These are phyloP conservation scores for Clarias pachynema DNA, from an alignment of 2,797 vertebrate genomes.

Conservation along the genomic window DNA sequence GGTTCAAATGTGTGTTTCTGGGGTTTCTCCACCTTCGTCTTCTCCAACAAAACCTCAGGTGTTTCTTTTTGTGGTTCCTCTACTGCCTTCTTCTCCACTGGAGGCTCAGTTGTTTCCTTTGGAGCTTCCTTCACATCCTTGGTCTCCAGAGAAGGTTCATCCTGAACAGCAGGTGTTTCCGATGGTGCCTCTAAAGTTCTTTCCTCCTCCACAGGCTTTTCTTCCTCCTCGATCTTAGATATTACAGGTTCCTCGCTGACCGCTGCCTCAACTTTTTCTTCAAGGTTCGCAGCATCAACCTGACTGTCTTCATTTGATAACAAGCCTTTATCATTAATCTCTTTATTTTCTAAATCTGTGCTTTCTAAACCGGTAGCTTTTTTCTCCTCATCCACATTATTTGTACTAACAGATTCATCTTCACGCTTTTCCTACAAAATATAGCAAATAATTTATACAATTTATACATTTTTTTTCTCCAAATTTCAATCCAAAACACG, in stretches of 20 bases:
- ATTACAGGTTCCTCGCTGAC: constrained; percentile 22
- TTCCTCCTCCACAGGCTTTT: constrained; percentile 40
- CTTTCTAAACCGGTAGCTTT: constrained; percentile 37
- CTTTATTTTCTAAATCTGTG: constrained; percentile 43
- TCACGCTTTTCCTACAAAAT: constrained; percentile 65
- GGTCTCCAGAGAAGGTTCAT: constrained; percentile 39
- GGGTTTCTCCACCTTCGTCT: background rate
- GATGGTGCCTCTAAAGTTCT: background rate
- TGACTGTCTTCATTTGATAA: constrained; percentile 17
- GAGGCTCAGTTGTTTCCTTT: constrained; percentile 26
- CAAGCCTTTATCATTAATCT: constrained; percentile 31
- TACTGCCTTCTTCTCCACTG: background rate
- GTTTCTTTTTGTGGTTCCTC: background rate
- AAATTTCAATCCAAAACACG: background rate
- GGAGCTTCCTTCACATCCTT: constrained; percentile 32
- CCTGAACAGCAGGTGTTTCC: constrained; percentile 43
- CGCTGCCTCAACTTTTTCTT: constrained; percentile 33
- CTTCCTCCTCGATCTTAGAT: constrained; percentile 24
- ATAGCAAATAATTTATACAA: constrained; percentile 36
- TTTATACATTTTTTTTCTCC: constrained; percentile 11
- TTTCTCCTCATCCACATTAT: constrained; percentile 46
- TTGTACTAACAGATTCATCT: constrained; percentile 46
- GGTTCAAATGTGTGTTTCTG: constrained; percentile 24
- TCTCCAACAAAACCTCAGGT: background rate
- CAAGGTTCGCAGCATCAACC: constrained; percentile 22